Percentiles rank a stretch among this genome's conserved stretches.
phyloP scores from a whole-genome alignment of 2,113 vertebrate genomes.

The Xyliphius kryptos region DNA sequence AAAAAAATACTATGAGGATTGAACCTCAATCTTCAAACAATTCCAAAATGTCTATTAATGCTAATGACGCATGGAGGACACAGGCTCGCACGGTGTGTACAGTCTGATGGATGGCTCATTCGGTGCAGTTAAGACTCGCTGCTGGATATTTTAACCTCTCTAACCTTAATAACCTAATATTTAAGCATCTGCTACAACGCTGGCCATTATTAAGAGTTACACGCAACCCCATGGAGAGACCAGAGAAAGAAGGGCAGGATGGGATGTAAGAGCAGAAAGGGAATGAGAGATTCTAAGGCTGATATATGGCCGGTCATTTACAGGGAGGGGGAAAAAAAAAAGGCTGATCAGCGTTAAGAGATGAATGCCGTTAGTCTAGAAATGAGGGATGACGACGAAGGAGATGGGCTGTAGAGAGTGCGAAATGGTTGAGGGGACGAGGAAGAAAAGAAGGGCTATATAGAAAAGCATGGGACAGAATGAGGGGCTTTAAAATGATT shows the following conservation, averaged over 20 bases:
- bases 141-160: conserved; percentile 43
- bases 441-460: conserved; percentile 34
- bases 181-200: conserved; percentile 47
- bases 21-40: not conserved
- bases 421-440: conserved; percentile 38
- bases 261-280: conserved; percentile 33
- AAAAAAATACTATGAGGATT: too few relatives aligned
- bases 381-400: conserved; percentile 20
- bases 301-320: conserved; percentile 66
- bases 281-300: conserved; percentile 62
- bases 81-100: conserved; percentile 45
- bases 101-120: conserved; percentile 46
- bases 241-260: conserved; percentile 29
- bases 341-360: conserved; percentile 65
- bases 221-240: conserved; percentile 49
- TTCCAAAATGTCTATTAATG: conserved; percentile 2
- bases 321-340: conserved; percentile 54
- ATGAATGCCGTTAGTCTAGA: conserved; percentile 63
- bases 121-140: conserved; percentile 20
- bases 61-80: conserved; percentile 8
- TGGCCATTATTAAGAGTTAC: conserved; percentile 55
- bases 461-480: conserved; percentile 38
- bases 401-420: conserved; percentile 3
- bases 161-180: conserved; percentile 53
- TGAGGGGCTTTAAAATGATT: conserved; percentile 59